Evolutionary conservation across 2,888 invertebrate genomes (phyloP).

Genomic region (Xestoiulus laeticollis): DNA sequence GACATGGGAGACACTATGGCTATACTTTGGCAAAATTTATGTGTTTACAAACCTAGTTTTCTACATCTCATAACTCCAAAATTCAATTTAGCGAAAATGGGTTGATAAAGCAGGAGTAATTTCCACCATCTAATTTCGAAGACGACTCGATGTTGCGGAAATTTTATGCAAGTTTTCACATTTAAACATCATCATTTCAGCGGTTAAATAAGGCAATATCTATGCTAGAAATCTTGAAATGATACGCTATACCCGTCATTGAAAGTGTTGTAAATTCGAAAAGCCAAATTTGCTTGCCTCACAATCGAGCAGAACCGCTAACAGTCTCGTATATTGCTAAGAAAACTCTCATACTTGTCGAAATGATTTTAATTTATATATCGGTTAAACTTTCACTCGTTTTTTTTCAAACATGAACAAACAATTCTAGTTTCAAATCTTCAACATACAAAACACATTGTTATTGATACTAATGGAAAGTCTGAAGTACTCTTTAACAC

Average conservation of each 20-base stretch:
- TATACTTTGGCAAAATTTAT: background rate
- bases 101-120: constrained; percentile 38
- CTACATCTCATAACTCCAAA: constrained; percentile 30
- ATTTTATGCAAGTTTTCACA: background rate
- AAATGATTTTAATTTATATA: background rate
- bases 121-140: constrained; percentile 36
- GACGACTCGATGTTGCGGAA: constrained; percentile 41
- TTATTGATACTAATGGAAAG: no score
- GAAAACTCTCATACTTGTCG: background rate
- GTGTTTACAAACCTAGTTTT: constrained; percentile 40
- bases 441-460: background rate
- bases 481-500: no score
- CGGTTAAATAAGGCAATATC: constrained; percentile 27
- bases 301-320: background rate
- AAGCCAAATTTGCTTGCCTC: background rate
- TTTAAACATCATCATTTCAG: constrained; percentile 35
- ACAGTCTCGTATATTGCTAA: background rate
- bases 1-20: background rate
- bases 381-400: background rate
- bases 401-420: background rate
- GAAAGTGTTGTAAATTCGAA: background rate
- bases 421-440: background rate
- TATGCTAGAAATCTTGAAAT: constrained; percentile 16
- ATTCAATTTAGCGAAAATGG: constrained; percentile 24
- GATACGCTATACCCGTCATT: constrained; percentile 2